Base-by-base conservation (phyloP, 2,888 invertebrate genomes). In the Hofmannophila pseudospretella region DNA sequence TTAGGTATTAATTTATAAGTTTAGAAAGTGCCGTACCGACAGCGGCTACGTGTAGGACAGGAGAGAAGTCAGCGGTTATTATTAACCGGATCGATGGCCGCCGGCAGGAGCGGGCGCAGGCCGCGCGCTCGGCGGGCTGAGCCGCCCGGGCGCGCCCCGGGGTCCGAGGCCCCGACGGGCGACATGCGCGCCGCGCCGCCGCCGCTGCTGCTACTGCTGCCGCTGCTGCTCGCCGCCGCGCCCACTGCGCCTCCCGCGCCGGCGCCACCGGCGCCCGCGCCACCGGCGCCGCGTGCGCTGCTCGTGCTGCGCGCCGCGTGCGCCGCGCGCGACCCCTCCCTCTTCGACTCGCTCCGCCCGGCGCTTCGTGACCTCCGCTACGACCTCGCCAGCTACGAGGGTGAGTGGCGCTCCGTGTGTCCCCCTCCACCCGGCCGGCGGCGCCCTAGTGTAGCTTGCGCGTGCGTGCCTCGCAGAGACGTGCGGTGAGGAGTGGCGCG, bases 281-380 rank as follows among this genome's bases (percentile, higher is more conserved):
- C 14, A 34, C 33, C 32, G 29, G 20, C 34, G 22, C 22, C 4
- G 3, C 11, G 14, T 13, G 11, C 58, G 38, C 67, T 70, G 55
- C 67, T 71, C 32, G 70, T 75, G 55, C 66, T 68, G 58, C 72
- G 71, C 45, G 61, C 61, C 44, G 77, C 64, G 41, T 76, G 65
- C 60, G 36, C 22, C 37, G 45, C 49, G 45, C 48, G 44, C 38
- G 48, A 47, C 42, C 32, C 41, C 19, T 60, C 62, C 44, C 76
- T 63, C 42, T 75, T 62, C 60, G 14, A 38, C 37, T 45, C 48
- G 44, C 55, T 35, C 34, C 47, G 44, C 38, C 50, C 34, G 25
- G 19, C 11, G 2, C 32, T 3, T 4, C 7, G 12, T 34, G 31
- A 23, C 63, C 45, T 36, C 46, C 25, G 47, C 52, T 30, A 23